Evolutionary conservation across 2,797 vertebrate species (phyloP), one percentile per base, ranked within the genome.

Genomic region (Malurus splendens): DNA sequence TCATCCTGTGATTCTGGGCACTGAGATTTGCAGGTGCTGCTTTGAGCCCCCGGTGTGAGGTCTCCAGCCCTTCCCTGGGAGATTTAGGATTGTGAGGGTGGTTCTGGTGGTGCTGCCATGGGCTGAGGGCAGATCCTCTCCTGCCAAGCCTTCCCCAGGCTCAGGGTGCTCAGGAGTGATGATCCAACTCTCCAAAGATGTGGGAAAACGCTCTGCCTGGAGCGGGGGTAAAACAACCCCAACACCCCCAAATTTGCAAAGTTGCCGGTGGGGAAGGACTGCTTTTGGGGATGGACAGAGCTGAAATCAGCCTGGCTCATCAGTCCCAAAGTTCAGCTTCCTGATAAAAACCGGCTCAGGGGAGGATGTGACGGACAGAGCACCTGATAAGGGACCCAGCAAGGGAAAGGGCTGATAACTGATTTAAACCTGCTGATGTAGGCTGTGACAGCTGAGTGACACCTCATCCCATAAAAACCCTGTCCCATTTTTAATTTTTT

Each of bases 21-120:
- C 39, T 75, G 0, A 0, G 30, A 50, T 66, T 39, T 20, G 10
- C 24, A 30, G 60, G 7, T 23, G 45, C 10, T 56, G 82, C 27
- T 65, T 16, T 44, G n/a, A 59, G 30, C 38, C 8, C 5, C 4
- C 15, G 15, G 14, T 66, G 17, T 45, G 19, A 51, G n/a, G 44
- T 13, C 44, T 41, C 44, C 59, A 52, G 28, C 19, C 33, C 18
- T 78, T 74, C 45, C 42, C 32, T 28, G 6, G 0, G 3, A 60
- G 18, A 42, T 23, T 1, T 77, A 75, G 60, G 39, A n/a, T 70
- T 14, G 25, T n/a, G 32, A 10, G 22, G 20, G 13, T 89, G 18
- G 4, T 60, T 14, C 36, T 56, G 48, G 14, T 18, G 18, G 18
- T 1, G 2, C 45, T 85, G 18, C 25, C 1, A 0, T 7, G 16